These are phyloP conservation scores for Danio rerio DNA, from an alignment of 2,113 vertebrate genomes.

Conservation along the genomic window DNA sequence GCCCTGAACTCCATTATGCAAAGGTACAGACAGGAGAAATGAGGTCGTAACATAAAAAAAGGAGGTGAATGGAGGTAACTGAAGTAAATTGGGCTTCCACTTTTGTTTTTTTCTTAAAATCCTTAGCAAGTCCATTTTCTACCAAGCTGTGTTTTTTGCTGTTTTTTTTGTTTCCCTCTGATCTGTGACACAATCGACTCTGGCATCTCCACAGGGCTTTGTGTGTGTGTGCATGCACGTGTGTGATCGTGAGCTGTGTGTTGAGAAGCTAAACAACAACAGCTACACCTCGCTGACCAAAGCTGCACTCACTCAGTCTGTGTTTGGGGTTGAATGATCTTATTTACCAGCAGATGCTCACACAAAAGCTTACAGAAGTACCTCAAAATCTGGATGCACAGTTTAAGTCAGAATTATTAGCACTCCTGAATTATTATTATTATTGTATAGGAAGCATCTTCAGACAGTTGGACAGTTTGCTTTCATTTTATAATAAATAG, in stretches of 20 bases:
- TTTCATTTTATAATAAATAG: too few relatives aligned
- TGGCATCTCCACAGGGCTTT: background rate
- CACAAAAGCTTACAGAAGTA: background rate
- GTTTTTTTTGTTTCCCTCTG: background rate
- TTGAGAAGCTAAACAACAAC: background rate
- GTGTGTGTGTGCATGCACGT: background rate
- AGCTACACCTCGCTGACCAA: background rate
- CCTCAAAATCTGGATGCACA: background rate
- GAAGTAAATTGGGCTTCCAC: background rate
- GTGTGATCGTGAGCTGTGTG: background rate
- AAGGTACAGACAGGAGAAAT: constrained; percentile 13
- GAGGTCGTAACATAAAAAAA: background rate
- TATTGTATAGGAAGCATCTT: too few relatives aligned
- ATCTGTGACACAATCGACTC: background rate
- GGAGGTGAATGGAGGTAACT: background rate
- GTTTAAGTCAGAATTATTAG: background rate
- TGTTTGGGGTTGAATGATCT: background rate
- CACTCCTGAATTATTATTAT: too few relatives aligned
- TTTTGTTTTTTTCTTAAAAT: background rate
- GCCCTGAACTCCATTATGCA: constrained; percentile 16
- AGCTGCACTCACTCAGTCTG: background rate
- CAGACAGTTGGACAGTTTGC: too few relatives aligned
- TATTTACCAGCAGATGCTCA: background rate
- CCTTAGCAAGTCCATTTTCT: background rate
- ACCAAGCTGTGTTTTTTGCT: background rate